phyloP scores from a whole-genome alignment of 2,888 invertebrate genomes.

The Callosobruchus maculatus region DNA sequence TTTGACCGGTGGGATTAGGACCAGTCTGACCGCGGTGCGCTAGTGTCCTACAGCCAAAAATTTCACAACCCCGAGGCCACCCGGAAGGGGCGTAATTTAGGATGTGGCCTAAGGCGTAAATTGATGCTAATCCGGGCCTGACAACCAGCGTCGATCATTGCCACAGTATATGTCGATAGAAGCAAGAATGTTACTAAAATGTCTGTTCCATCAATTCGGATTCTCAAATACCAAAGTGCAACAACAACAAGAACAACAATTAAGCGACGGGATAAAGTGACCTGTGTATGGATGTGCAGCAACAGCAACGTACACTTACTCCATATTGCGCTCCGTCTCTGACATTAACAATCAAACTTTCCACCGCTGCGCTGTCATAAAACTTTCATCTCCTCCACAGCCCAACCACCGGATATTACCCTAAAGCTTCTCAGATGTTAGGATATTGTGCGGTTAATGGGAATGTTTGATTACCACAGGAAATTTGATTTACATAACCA shows the following conservation, averaged over 20 bases:
- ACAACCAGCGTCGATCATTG: no score
- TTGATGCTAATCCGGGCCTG: no score
- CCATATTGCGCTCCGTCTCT: neutral
- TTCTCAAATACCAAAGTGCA: neutral
- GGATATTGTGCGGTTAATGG: neutral
- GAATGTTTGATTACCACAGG: neutral
- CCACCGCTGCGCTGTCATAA: neutral
- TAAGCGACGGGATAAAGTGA: neutral
- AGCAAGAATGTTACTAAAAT: neutral
- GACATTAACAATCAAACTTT: neutral
- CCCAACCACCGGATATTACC: neutral
- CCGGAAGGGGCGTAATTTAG: no score
- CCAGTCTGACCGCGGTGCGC: no score
- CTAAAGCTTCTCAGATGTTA: neutral
- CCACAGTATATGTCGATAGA: no score
- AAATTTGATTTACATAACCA: neutral
- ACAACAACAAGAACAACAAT: neutral
- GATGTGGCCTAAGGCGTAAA: no score
- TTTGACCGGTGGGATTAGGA: no score
- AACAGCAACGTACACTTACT: neutral
- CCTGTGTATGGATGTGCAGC: neutral
- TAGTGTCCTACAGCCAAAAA: no score
- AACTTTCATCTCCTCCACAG: neutral
- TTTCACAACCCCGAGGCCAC: no score
- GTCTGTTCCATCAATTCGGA: neutral